Evolutionary conservation across 2,113 vertebrate genomes (phyloP).

Genomic region (Notothenia coriiceps): DNA sequence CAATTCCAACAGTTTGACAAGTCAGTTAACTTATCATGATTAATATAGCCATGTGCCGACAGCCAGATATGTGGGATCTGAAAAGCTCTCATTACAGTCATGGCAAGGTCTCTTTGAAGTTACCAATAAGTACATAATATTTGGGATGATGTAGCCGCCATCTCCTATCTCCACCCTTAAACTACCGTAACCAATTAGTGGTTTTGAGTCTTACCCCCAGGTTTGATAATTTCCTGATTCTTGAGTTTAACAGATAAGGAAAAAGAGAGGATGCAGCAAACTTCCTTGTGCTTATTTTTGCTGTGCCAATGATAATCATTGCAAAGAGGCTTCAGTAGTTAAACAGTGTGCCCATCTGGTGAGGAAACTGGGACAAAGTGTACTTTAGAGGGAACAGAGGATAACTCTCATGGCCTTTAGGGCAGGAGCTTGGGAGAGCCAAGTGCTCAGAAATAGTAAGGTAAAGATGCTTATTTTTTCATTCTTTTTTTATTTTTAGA

Average conservation of each 20-base stretch:
- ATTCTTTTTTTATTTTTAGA: conserved; percentile 64
- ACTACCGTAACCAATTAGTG: conserved; percentile 21
- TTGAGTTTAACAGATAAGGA: conserved; percentile 35
- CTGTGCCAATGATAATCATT: conserved; percentile 73
- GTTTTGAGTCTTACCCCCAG: background rate
- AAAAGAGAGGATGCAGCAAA: conserved; percentile 41
- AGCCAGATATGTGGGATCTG: conserved; percentile 31
- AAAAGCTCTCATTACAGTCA: conserved; percentile 46
- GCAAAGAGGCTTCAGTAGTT: conserved; percentile 74
- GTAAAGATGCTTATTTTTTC: conserved; percentile 75
- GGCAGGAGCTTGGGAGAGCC: conserved; percentile 68
- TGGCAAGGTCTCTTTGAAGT: conserved; percentile 51
- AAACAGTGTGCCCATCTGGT: conserved; percentile 83
- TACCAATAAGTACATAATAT: conserved; percentile 45
- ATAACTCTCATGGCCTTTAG: conserved; percentile 78
- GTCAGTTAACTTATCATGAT: conserved; percentile 49
- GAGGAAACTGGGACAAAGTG: conserved; percentile 83
- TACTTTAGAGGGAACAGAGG: conserved; percentile 80
- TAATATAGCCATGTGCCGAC: conserved; percentile 39
- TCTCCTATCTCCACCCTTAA: conserved; percentile 41
- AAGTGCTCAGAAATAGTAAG: conserved; percentile 68
- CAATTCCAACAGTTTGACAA: conserved; percentile 54
- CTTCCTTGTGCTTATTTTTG: conserved; percentile 63
- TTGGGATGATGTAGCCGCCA: background rate
- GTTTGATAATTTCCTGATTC: conserved; percentile 13